Percentiles rank a stretch among this genome's conserved stretches.
These are phyloP conservation scores for Pseudomyrmex sp. DNA, from an alignment of 1,140 invertebrate species.

Conservation along the genomic window DNA sequence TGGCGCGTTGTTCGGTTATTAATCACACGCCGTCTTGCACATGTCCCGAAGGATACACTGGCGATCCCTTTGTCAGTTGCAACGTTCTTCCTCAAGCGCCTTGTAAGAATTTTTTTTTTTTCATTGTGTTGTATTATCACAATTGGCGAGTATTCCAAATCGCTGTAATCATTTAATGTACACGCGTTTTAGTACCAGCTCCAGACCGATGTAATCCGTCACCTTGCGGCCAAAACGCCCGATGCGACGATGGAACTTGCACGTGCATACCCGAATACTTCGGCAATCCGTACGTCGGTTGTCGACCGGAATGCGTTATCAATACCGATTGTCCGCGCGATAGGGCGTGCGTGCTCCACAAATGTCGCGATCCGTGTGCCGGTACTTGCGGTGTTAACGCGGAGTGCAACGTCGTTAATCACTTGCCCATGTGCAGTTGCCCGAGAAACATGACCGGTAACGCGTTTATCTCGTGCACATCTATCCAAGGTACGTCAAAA, in stretches of 20 bases:
- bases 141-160: background rate
- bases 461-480: constrained; percentile 88
- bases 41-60: constrained; percentile 87
- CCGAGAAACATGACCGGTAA: constrained; percentile 89
- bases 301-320: constrained; percentile 89
- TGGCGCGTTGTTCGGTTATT: constrained; percentile 85
- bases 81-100: constrained; percentile 30
- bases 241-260: constrained; percentile 87
- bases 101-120: constrained; percentile 33
- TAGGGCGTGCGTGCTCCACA: constrained; percentile 89
- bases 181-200: constrained; percentile 51
- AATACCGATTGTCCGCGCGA: constrained; percentile 90
- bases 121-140: background rate
- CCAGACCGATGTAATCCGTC: constrained; percentile 88
- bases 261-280: constrained; percentile 88
- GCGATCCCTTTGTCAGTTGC: constrained; percentile 83
- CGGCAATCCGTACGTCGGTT: constrained; percentile 88
- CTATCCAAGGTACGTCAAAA: constrained; percentile 71
- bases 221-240: constrained; percentile 89
- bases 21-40: constrained; percentile 87
- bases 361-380: constrained; percentile 90
- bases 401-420: constrained; percentile 90
- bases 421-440: constrained; percentile 91
- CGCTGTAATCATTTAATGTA: background rate
- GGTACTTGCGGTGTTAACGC: constrained; percentile 90